These are phyloP conservation scores for Cryptomyrus ogoouensis DNA, from an alignment of 2,113 vertebrate species.

Conservation along the genomic window DNA sequence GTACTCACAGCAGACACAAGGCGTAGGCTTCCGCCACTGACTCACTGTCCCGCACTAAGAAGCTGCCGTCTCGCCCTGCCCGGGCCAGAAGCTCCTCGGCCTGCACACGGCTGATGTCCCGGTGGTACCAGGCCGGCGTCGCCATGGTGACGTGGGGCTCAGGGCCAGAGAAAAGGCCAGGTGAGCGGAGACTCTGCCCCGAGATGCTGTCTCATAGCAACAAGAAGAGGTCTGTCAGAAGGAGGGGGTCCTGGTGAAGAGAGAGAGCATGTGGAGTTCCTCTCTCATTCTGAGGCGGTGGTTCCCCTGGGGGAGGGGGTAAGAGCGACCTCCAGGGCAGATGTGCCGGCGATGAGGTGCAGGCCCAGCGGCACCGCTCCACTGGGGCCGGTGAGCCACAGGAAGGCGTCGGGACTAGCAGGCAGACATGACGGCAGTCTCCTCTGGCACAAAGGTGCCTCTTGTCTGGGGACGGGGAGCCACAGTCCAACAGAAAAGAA, in stretches of 20 bases:
- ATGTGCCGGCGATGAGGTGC: neutral
- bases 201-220: neutral
- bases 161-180: neutral
- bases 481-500: neutral
- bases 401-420: neutral
- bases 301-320: neutral
- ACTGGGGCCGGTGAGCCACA: neutral
- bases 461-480: neutral
- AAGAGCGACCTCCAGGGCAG: neutral
- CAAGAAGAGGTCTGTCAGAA: neutral
- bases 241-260: neutral
- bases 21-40: conserved; percentile 79
- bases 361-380: neutral
- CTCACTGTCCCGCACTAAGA: conserved; percentile 81
- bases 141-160: conserved; percentile 53
- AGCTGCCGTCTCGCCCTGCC: conserved; percentile 75
- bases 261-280: neutral
- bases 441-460: neutral
- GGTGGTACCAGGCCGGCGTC: conserved; percentile 72
- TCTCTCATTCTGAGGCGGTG: neutral
- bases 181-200: neutral
- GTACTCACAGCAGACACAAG: conserved; percentile 78
- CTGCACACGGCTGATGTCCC: conserved; percentile 74
- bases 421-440: neutral
- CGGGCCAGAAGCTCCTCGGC: conserved; percentile 75